A percentile compares a stretch with the other conserved stretches of the same genome.
These are phyloP conservation scores for Motacilla alba DNA, from an alignment of 2,113 vertebrate genomes.

Conservation along the genomic window DNA sequence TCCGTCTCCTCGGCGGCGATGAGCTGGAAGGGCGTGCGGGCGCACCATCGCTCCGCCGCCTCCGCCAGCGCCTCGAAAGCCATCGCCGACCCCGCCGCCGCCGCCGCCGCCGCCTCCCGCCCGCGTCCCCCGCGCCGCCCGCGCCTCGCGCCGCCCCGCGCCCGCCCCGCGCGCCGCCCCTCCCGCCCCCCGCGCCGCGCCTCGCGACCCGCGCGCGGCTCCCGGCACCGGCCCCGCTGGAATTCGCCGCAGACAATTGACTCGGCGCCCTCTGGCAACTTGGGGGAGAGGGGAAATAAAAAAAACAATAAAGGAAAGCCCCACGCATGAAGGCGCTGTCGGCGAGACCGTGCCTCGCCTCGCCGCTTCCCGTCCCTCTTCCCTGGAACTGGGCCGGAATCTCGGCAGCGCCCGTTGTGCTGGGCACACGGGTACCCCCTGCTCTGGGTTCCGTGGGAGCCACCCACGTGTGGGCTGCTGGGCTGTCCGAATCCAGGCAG, in stretches of 20 bases:
- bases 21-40: conserved; percentile 92
- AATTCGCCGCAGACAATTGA: neutral
- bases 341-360: neutral
- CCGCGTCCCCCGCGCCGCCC: no score
- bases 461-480: fast-evolving
- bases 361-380: neutral
- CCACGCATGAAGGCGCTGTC: neutral
- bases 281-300: fast-evolving
- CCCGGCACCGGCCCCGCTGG: neutral
- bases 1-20: conserved; percentile 95
- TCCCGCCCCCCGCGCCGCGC: neutral
- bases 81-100: neutral
- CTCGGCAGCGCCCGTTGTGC: neutral
- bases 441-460: neutral
- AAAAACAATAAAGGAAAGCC: no score
- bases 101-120: no score
- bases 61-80: neutral
- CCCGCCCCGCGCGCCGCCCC: neutral
- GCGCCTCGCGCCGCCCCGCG: neutral
- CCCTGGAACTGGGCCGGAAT: neutral
- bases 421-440: neutral
- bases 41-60: conserved; percentile 61
- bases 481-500: fast-evolving
- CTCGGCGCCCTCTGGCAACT: neutral
- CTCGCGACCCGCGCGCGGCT: neutral